A percentile compares a stretch with the other conserved stretches of the same genome.
Evolutionary conservation across 1,140 invertebrate species (phyloP).

Genomic region (Eriocheir sinensis): DNA sequence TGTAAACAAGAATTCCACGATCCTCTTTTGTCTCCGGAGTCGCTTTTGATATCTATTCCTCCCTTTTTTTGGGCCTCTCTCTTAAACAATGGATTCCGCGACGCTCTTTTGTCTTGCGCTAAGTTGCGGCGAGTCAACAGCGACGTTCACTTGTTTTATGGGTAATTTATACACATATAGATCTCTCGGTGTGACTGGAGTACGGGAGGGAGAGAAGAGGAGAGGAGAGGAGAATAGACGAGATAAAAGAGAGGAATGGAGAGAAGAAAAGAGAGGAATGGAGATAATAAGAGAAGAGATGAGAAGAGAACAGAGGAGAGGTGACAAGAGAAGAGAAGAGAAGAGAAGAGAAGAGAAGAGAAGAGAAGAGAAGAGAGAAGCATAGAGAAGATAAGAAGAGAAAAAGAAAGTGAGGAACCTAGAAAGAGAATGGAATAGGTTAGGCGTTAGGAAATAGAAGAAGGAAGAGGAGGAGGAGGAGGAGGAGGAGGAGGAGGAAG

Average conservation of each 20-base stretch:
- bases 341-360: not conserved
- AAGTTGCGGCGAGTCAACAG: constrained; percentile 12
- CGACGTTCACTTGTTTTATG: constrained; percentile 1
- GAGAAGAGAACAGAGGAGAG: not conserved
- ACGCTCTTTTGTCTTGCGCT: not conserved
- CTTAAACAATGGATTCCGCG: not conserved
- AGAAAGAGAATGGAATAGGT: not conserved
- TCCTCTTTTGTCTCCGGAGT: not conserved
- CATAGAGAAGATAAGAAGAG: not conserved
- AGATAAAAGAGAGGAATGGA: too few relatives aligned
- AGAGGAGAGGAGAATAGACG: too few relatives aligned
- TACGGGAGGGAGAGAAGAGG: not conserved
- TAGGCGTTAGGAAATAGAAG: not conserved
- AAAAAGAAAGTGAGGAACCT: not conserved
- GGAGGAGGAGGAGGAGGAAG: not conserved
- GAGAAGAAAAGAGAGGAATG: constrained; percentile 9
- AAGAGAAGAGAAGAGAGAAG: not conserved
- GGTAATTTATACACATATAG: not conserved
- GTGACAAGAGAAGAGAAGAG: not conserved
- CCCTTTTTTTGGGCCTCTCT: not conserved
- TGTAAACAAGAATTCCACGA: too few relatives aligned
- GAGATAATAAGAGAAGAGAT: not conserved
- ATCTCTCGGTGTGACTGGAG: not conserved
- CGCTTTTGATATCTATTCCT: not conserved
- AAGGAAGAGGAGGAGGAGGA: not conserved